Conservation (phyloP, 2,888 invertebrate genomes). For the Melinaea menophilus region DNA sequence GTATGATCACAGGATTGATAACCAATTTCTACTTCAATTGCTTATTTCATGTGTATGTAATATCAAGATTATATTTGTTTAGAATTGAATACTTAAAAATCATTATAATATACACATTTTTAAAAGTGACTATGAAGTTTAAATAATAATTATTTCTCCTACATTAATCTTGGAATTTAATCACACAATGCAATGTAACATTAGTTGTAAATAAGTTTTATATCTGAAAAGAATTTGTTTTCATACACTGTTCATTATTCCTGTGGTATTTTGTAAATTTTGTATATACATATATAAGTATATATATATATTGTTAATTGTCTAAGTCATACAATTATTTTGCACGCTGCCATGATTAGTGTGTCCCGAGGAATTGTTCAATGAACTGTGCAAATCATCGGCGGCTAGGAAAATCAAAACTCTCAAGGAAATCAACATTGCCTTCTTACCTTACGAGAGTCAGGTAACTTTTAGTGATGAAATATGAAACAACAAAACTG, state of each 20-base stretch:
- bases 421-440: conserved; percentile 99
- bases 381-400: conserved; percentile 96
- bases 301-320: background rate
- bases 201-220: too few relatives aligned
- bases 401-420: conserved; percentile 97
- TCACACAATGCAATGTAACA: too few relatives aligned
- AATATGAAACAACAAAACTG: background rate
- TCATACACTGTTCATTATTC: background rate
- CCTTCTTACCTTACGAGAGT: conserved; percentile 97
- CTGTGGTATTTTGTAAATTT: background rate
- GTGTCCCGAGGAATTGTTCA: conserved; percentile 98
- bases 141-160: too few relatives aligned
- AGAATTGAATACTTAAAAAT: too few relatives aligned
- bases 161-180: too few relatives aligned
- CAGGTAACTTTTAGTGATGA: conserved; percentile 81
- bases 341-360: conserved; percentile 80
- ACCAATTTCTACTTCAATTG: too few relatives aligned
- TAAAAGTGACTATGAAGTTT: too few relatives aligned
- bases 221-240: too few relatives aligned
- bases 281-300: background rate
- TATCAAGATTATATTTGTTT: too few relatives aligned
- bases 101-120: too few relatives aligned
- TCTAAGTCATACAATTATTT: conserved; percentile 39
- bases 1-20: too few relatives aligned
- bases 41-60: too few relatives aligned